Conservation (phyloP, 2,797 vertebrate species). For the Poeciliopsis infans region DNA sequence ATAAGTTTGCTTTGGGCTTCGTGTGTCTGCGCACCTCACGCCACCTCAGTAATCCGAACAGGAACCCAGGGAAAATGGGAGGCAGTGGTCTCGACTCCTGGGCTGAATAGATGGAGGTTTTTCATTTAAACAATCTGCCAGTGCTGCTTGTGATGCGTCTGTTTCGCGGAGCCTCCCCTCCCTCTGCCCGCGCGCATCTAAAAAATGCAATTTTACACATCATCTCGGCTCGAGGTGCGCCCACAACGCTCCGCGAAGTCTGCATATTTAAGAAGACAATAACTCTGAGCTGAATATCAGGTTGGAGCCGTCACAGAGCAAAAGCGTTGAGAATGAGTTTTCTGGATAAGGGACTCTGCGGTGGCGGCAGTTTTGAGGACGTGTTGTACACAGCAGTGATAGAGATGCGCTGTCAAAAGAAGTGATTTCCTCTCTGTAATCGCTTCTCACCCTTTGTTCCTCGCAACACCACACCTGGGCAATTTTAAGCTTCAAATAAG, state of each 20-base stretch:
- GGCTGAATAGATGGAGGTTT: constrained; percentile 65
- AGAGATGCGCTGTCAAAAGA: constrained; percentile 40
- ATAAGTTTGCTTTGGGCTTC: constrained; percentile 42
- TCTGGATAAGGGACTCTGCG: constrained; percentile 47
- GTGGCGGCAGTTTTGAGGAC: constrained; percentile 26
- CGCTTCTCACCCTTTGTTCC: constrained; percentile 46
- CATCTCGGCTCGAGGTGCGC: constrained; percentile 68
- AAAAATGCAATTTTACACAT: constrained; percentile 74
- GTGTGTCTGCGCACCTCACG: constrained; percentile 28
- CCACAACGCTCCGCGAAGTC: constrained; percentile 52
- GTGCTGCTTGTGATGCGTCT: constrained; percentile 53
- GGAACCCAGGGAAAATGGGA: constrained; percentile 63
- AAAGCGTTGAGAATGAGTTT: constrained; percentile 49
- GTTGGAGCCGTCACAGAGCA: constrained; percentile 40
- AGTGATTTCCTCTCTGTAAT: constrained; percentile 55
- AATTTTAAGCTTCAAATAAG: constrained; percentile 15
- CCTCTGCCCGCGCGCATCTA: constrained; percentile 54
- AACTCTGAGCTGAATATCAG: constrained; percentile 45
- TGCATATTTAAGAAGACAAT: constrained; percentile 65
- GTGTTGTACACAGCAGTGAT: constrained; percentile 37
- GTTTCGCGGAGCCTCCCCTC: constrained; percentile 55
- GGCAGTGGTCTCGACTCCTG: constrained; percentile 62
- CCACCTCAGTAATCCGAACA: constrained; percentile 63
- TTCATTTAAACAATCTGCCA: constrained; percentile 69
- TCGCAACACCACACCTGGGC: constrained; percentile 20